phyloP scores from a whole-genome alignment of 1,140 invertebrate species.

The Dendrolimus punctatus region DNA sequence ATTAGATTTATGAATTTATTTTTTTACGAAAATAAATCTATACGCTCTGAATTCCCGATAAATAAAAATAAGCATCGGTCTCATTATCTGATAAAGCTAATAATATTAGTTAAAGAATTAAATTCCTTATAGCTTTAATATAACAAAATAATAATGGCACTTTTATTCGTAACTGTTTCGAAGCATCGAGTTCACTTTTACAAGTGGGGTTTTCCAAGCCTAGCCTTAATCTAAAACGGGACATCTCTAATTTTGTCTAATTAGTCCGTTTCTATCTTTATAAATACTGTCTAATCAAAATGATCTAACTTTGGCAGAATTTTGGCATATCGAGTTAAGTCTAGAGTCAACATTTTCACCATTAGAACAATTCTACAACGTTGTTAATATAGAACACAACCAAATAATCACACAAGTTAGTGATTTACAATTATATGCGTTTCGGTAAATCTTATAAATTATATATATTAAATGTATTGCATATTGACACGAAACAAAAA shows the following conservation, averaged over 20 bases:
- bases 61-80: background rate
- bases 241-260: conserved; percentile 25
- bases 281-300: conserved; percentile 18
- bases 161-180: conserved; percentile 25
- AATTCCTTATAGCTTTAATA: conserved; percentile 1
- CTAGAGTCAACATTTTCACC: conserved; percentile 22
- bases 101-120: too few relatives aligned
- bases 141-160: conserved; percentile 36
- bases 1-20: conserved; percentile 25
- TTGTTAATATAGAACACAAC: conserved; percentile 65
- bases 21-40: conserved; percentile 45
- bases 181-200: conserved; percentile 17
- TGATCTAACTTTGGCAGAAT: conserved; percentile 28
- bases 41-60: conserved; percentile 21
- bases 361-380: conserved; percentile 45
- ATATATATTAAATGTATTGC: conserved; percentile 12
- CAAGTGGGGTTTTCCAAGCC: conserved; percentile 38
- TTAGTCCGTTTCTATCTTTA: conserved; percentile 27
- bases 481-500: conserved; percentile 6
- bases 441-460: conserved; percentile 13
- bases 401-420: conserved; percentile 67
- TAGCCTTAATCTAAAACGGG: conserved; percentile 45
- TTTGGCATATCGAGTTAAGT: conserved; percentile 39
- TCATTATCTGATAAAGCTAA: too few relatives aligned
- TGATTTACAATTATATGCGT: conserved; percentile 25